Percentiles rank a stretch among this genome's conserved stretches.
phyloP scores from a whole-genome alignment of 2,888 invertebrate species.

The Pollenia labialis region DNA sequence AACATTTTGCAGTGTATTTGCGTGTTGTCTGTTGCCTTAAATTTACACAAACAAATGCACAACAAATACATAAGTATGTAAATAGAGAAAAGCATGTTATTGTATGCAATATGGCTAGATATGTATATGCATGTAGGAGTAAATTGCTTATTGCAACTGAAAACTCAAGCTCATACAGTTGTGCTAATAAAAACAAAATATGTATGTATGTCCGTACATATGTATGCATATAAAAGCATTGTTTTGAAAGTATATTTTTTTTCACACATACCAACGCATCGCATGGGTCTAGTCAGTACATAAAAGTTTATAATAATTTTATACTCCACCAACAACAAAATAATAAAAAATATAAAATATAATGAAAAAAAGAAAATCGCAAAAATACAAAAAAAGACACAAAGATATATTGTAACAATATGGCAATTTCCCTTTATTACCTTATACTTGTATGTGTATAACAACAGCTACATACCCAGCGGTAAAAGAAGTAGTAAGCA shows the following conservation, averaged over 20 bases:
- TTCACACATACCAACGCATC: neutral
- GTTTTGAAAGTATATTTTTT: slow-evolving; percentile 2
- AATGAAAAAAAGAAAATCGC: slow-evolving; percentile 12
- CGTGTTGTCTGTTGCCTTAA: slow-evolving; percentile 68
- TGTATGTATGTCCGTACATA: neutral
- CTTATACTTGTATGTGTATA: slow-evolving; percentile 10
- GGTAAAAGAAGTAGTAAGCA: no score
- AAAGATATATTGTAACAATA: slow-evolving; percentile 69
- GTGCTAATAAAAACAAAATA: neutral
- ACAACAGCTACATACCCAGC: no score
- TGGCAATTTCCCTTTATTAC: slow-evolving; percentile 73
- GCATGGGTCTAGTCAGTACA: neutral
- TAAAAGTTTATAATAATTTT: slow-evolving; percentile 56
- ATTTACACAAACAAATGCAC: neutral
- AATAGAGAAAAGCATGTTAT: neutral
- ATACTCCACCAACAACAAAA: slow-evolving; percentile 36
- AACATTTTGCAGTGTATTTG: slow-evolving; percentile 68
- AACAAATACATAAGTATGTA: neutral
- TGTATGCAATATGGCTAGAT: slow-evolving; percentile 3
- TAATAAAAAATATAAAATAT: slow-evolving; percentile 32
- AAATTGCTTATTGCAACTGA: slow-evolving; percentile 28
- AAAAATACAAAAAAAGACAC: slow-evolving; percentile 16
- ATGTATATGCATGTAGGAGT: slow-evolving; percentile 32
- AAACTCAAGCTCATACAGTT: neutral
- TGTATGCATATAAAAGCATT: slow-evolving; percentile 12